Evolutionary conservation across 2,113 vertebrate species (phyloP).

Genomic region (Callorhinus ursinus): DNA sequence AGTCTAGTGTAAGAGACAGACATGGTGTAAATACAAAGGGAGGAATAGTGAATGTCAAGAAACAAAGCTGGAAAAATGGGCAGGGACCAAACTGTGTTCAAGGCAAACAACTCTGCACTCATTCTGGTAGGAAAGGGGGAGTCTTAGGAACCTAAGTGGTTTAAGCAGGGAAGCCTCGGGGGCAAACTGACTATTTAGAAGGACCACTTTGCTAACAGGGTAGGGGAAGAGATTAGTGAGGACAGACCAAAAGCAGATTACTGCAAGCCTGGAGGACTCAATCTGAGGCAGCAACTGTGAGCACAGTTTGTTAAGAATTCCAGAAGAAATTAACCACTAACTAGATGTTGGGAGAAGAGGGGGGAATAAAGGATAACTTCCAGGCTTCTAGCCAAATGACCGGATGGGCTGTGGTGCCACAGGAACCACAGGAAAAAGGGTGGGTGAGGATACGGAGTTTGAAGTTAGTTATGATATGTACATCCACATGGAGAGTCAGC

Average conservation of each 20-base stretch:
- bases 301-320: neutral
- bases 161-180: neutral
- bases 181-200: neutral
- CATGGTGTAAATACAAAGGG: neutral
- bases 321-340: constrained; percentile 9
- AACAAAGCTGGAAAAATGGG: neutral
- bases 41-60: neutral
- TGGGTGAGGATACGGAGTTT: neutral
- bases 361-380: neutral
- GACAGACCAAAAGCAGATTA: neutral
- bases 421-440: neutral
- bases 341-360: neutral
- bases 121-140: neutral
- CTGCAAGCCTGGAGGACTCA: neutral
- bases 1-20: neutral
- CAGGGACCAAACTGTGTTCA: neutral
- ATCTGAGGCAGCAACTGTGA: neutral
- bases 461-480: neutral
- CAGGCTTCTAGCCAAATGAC: neutral
- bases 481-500: neutral
- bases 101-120: neutral
- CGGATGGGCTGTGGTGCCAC: neutral
- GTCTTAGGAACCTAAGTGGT: neutral
- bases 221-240: neutral
- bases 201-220: neutral